Conservation (phyloP, 2,797 vertebrate species). For the Sebastes nivosus region DNA sequence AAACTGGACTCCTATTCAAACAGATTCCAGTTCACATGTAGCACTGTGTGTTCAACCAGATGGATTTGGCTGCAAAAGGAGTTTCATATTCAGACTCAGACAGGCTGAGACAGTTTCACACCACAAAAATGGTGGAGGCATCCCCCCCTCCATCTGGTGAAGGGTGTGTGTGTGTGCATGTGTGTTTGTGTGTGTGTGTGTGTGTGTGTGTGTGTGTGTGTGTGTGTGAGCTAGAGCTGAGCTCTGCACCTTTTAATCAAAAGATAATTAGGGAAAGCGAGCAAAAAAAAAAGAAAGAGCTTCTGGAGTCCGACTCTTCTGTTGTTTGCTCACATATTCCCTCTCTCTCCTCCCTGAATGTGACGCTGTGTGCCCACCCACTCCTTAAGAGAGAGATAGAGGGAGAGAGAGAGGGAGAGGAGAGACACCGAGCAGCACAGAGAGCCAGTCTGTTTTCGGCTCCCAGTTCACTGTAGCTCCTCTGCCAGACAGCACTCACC, state of each 20-base stretch:
- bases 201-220: not conserved
- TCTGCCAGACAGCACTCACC: slow-evolving; percentile 74
- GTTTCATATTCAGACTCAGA: slow-evolving; percentile 59
- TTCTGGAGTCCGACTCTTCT: slow-evolving; percentile 53
- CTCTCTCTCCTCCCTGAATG: slow-evolving; percentile 61
- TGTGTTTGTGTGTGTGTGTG: not conserved
- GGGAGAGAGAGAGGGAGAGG: slow-evolving; percentile 39
- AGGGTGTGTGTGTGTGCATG: not conserved
- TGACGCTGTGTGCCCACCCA: slow-evolving; percentile 72
- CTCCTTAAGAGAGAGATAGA: slow-evolving; percentile 43
- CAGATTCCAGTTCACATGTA: slow-evolving; percentile 41
- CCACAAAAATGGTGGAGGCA: slow-evolving; percentile 49
- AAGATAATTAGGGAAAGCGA: slow-evolving; percentile 70
- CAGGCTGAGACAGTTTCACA: slow-evolving; percentile 63
- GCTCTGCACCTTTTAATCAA: slow-evolving; percentile 69
- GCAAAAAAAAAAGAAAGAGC: slow-evolving; percentile 55
- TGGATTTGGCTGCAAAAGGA: slow-evolving; percentile 67
- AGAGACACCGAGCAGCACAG: slow-evolving; percentile 61
- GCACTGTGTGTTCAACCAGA: slow-evolving; percentile 57
- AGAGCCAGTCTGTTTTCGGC: slow-evolving; percentile 71
- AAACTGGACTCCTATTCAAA: slow-evolving; percentile 26
- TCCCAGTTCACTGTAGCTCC: slow-evolving; percentile 83
- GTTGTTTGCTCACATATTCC: slow-evolving; percentile 55
- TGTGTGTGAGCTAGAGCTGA: not conserved
- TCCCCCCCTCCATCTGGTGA: slow-evolving; percentile 61